Evolutionary conservation across 2,113 vertebrate genomes (phyloP).

Genomic region (Clarias gariepinus): DNA sequence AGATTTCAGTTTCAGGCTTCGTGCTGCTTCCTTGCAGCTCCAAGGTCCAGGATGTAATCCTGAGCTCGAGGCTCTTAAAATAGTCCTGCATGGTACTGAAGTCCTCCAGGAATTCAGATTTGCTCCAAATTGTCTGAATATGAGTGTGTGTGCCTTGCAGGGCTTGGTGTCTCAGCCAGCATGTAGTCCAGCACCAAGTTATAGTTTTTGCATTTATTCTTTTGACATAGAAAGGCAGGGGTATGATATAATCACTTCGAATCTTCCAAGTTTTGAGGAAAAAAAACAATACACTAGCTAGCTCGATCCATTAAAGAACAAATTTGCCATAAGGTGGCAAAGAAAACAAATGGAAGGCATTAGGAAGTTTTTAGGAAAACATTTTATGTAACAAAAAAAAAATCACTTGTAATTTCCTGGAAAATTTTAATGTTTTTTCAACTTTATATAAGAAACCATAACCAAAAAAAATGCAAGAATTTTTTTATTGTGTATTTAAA

Average conservation of each 20-base stretch:
- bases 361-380: neutral
- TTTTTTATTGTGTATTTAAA: too few species aligned
- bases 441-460: neutral
- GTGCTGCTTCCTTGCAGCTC: neutral
- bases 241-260: neutral
- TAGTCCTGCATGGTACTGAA: too few species aligned
- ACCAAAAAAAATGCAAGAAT: too few species aligned
- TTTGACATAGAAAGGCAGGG: neutral
- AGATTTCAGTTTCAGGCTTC: neutral
- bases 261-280: neutral
- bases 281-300: neutral
- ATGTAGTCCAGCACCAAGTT: neutral
- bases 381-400: neutral
- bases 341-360: neutral
- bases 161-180: neutral
- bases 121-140: neutral
- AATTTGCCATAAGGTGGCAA: neutral
- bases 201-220: neutral
- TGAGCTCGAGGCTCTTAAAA: neutral
- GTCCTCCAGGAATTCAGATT: neutral
- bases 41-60: neutral
- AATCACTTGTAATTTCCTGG: neutral
- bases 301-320: neutral
- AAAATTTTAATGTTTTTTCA: neutral
- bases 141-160: neutral